Base-by-base conservation (phyloP, 2,797 vertebrate genomes). In the Nasua narica region DNA sequence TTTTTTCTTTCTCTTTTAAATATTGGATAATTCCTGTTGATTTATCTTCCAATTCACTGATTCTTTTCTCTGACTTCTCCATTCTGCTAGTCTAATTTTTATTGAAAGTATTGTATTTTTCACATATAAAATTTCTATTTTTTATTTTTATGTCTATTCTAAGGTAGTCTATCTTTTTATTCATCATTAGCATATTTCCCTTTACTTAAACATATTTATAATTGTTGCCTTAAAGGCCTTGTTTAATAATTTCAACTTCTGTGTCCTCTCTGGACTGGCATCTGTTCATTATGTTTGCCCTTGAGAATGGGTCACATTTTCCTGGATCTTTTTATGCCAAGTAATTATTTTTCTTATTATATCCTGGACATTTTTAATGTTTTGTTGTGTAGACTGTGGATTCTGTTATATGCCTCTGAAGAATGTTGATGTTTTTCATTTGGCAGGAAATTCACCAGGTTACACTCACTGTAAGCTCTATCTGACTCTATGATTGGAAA, bases 371-470 rank as follows among this genome's bases (percentile, higher is more conserved):
- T 74, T 54, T 40, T 84, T 50, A 84, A 56, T 76, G 29, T 84
- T 95, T 60, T 82, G 15, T 77, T 29, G 35, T 69, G 27, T 69
- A 37, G 37, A 60, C 19, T 90, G 12, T 79, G 56, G 37, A 27
- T 94, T 76, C 37, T 94, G 25, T 78, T 94, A 82, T 40, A 77
- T 76, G 19, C 40, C 29, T 91, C 50, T 92, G 92, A 95, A 93
- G 82, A 93, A 89, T 62, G 56, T 62, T 76, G 27, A 46, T 37
- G 13, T 58, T 94, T 94, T 81, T 35, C 37, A 52, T 60, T 87
- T 74, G 52, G n/a, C 54, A 84, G 65, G 23, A 15, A 43, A 3
- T 43, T 50, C 12, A 90, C 1, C 27, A 89, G 46, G 2, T 82
- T 72, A 76, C 37, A 83, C n/a, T 85, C 43, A 69, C 9, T 37